phyloP scores from a whole-genome alignment of 2,888 invertebrate genomes.

The Drosophila seclusa region DNA sequence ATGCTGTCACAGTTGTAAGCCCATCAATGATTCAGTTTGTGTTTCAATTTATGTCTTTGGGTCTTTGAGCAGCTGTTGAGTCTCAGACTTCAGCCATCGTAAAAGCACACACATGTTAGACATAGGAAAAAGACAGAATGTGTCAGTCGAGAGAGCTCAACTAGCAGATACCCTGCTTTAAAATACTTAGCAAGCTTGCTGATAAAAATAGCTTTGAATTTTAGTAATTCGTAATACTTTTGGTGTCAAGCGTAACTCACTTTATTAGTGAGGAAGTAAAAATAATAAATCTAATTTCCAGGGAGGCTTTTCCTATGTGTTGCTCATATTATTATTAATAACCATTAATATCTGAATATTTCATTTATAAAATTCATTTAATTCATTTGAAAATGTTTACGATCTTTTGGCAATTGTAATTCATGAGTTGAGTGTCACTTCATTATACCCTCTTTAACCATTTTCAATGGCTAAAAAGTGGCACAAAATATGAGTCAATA shows the following conservation, averaged over 20 bases:
- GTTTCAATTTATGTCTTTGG: slow-evolving; percentile 1
- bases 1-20: slow-evolving; percentile 28
- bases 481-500: slow-evolving; percentile 47
- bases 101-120: slow-evolving; percentile 14
- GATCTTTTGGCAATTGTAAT: neutral
- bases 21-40: slow-evolving; percentile 56
- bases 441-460: neutral
- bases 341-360: neutral
- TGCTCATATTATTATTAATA: neutral
- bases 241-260: neutral
- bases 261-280: no score
- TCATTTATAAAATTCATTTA: neutral
- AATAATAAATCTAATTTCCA: no score
- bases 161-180: neutral
- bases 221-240: neutral
- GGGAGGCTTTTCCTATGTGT: no score
- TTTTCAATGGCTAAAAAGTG: slow-evolving; percentile 3
- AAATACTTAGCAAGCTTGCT: neutral
- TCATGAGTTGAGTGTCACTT: neutral
- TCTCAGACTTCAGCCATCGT: slow-evolving; percentile 6
- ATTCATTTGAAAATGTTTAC: neutral
- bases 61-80: slow-evolving; percentile 10
- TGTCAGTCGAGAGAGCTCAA: neutral
- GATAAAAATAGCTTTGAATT: neutral
- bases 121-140: neutral